phyloP scores from a whole-genome alignment of 2,113 vertebrate genomes.

The Tyrannus savana region DNA sequence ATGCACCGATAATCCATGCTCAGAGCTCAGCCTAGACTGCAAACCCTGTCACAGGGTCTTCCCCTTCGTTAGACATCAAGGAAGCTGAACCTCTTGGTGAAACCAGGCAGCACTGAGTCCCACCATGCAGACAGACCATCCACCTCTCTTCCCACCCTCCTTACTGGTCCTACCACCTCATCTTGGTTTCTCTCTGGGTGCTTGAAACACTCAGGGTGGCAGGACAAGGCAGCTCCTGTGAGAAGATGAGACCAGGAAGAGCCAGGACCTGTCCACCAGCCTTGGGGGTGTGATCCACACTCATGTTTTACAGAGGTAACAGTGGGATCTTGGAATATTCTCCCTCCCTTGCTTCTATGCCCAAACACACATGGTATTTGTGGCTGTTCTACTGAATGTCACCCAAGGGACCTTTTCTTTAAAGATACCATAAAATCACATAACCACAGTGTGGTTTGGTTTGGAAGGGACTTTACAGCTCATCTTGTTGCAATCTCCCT shows the following conservation, averaged over 20 bases:
- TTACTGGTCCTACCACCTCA: neutral
- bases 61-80: neutral
- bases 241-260: rapidly evolving
- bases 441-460: neutral
- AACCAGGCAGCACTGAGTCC: neutral
- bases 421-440: neutral
- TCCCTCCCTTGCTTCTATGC: neutral
- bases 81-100: neutral
- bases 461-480: neutral
- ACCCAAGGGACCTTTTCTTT: constrained; percentile 71
- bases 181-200: rapidly evolving
- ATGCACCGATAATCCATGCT: rapidly evolving
- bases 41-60: neutral
- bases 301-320: neutral
- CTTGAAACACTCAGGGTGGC: neutral
- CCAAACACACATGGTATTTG: constrained; percentile 1
- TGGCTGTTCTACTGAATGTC: constrained; percentile 57
- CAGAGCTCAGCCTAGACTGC: neutral
- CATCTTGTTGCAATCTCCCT: neutral
- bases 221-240: neutral
- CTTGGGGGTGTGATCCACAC: neutral
- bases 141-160: neutral
- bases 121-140: neutral
- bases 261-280: neutral
- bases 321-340: neutral